phyloP scores from a whole-genome alignment of 1,140 invertebrate genomes.

The Apis laboriosa region DNA sequence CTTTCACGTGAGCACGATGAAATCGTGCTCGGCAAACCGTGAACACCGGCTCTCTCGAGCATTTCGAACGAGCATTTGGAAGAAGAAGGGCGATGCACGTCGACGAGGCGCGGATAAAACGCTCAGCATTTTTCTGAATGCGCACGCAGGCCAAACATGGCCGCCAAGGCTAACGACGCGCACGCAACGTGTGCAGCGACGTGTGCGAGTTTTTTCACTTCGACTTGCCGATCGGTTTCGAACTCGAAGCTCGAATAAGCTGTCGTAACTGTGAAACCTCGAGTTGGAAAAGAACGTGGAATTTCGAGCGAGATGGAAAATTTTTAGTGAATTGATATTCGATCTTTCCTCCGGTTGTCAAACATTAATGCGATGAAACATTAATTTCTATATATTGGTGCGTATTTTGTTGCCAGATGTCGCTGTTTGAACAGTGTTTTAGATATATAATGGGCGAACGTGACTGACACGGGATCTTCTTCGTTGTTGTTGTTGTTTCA shows the following conservation, averaged over 20 bases:
- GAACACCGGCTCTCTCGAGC: constrained; percentile 1
- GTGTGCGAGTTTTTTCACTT: background rate
- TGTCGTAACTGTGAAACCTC: too few species aligned
- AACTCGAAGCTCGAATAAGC: constrained; percentile 38
- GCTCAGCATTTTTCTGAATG: constrained; percentile 18
- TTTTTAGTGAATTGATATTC: too few species aligned
- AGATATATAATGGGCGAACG: background rate
- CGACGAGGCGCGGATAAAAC: too few species aligned
- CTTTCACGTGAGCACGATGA: constrained; percentile 9
- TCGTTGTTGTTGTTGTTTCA: constrained; percentile 5
- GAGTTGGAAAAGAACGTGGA: too few species aligned
- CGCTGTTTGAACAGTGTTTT: constrained; percentile 28
- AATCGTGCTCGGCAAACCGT: constrained; percentile 22
- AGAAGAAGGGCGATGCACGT: constrained; percentile 4
- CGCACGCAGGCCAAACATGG: constrained; percentile 15
- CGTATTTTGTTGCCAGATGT: constrained; percentile 15
- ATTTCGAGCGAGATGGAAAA: too few species aligned
- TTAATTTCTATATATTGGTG: constrained; percentile 23
- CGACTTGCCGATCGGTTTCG: constrained; percentile 21
- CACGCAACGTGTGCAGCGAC: constrained; percentile 16
- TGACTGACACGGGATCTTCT: background rate
- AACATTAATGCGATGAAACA: background rate
- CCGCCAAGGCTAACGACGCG: constrained; percentile 8
- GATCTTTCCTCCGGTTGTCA: too few species aligned
- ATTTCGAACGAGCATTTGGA: background rate